Evolutionary conservation across 2,113 vertebrate species (phyloP).

Genomic region (Pachypanchax playfairii): DNA sequence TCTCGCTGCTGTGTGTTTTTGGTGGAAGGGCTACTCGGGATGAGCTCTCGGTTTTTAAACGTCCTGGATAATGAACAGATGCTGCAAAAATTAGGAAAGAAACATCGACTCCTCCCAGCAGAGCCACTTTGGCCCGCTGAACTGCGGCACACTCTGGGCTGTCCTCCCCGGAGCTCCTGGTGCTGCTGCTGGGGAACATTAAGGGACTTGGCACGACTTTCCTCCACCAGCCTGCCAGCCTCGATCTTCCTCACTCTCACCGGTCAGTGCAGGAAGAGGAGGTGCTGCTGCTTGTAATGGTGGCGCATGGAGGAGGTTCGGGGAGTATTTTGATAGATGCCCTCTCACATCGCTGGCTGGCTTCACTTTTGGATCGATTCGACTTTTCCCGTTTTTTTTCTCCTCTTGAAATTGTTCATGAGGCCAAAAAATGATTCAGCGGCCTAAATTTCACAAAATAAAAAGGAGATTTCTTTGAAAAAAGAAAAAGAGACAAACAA

Average conservation of each 20-base stretch:
- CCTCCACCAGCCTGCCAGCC: slow-evolving; percentile 67
- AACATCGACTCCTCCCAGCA: slow-evolving; percentile 80
- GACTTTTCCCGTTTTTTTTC: slow-evolving; percentile 25
- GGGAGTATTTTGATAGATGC: slow-evolving; percentile 75
- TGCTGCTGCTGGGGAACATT: slow-evolving; percentile 81
- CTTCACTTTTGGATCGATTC: slow-evolving; percentile 36
- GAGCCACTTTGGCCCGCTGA: slow-evolving; percentile 79
- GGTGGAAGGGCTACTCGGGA: slow-evolving; percentile 54
- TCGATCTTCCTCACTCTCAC: slow-evolving; percentile 50
- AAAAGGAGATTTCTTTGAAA: too few relatives aligned
- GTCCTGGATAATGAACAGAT: slow-evolving; percentile 82
- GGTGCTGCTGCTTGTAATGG: slow-evolving; percentile 12
- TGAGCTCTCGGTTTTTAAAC: slow-evolving; percentile 71
- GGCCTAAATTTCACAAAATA: too few relatives aligned
- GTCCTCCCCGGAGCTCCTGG: slow-evolving; percentile 78
- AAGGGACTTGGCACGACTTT: slow-evolving; percentile 78
- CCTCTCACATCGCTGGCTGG: slow-evolving; percentile 58
- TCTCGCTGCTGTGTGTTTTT: slow-evolving; percentile 3
- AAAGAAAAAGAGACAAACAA: not conserved
- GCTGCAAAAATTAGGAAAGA: slow-evolving; percentile 81
- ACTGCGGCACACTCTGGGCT: slow-evolving; percentile 72
- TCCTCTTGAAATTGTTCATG: slow-evolving; percentile 47
- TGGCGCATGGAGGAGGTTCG: slow-evolving; percentile 24
- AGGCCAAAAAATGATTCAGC: slow-evolving; percentile 56
- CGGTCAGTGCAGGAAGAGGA: slow-evolving; percentile 57